Base-by-base conservation (phyloP, 2,113 vertebrate genomes). In the human (Homo sapiens) region DNA sequence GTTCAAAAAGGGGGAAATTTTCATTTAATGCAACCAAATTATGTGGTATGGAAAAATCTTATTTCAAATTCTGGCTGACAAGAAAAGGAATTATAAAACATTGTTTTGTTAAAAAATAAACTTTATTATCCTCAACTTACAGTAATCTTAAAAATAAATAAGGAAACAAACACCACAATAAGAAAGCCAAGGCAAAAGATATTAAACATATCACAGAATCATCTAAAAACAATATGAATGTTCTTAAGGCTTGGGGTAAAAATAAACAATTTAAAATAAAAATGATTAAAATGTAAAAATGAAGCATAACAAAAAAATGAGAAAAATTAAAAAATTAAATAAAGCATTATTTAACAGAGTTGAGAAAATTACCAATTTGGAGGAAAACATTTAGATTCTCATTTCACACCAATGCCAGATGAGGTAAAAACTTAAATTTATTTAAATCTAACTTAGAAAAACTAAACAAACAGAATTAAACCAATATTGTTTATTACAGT, bases 111-210 rank as follows among this genome's bases (percentile, higher is more conserved):
- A 89, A n/a, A 97, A 61, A 95, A 94, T 82, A 4, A 86, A 35
- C 68, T 97, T 97, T 97, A 96, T 97, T 97, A 90, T 64, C 57
- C 50, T 96, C 70, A 86, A 93, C 43, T 97, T 93, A 89, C 80
- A 92, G 35, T 68, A 27, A 17, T 82, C 85, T 94, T 76, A 89
- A 89, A 97, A 97, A 93, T 61, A 76, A 93, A 48, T 66, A 93
- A 48, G 35, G 89, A 95, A 96, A 64, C 40, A 96, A 76, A 23
- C 20, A 92, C 43, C 38, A 89, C 32, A 89, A 90, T 59, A 94
- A 90, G 96, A 91, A 83, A 95, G 11, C 20, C 22, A 89, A 43
- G 5, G 52, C n/a, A 95, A 91, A 94, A 55, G 38, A 76, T 43
- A 85, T 57, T 79, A 95, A 90, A 80, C 38, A 73, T 32, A 25